phyloP scores from a whole-genome alignment of 2,113 vertebrate species.

The Poicephalus gulielmi region DNA sequence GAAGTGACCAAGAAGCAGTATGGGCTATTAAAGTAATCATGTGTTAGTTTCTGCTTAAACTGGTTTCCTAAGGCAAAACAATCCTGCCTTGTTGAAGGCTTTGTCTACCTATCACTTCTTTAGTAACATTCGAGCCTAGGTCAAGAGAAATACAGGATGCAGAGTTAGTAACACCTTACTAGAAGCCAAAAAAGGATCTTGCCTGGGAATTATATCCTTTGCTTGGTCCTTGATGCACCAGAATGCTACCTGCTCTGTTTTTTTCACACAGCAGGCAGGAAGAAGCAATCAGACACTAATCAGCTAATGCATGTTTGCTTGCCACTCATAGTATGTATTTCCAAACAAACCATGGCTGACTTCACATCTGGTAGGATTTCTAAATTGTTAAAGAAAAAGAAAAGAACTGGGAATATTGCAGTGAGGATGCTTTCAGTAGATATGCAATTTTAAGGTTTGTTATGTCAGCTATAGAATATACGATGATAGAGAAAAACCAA shows the following conservation, averaged over 20 bases:
- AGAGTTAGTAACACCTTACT: background rate
- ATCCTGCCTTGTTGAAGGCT: background rate
- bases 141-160: background rate
- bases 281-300: background rate
- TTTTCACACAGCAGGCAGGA: background rate
- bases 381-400: background rate
- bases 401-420: background rate
- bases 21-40: background rate
- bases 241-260: background rate
- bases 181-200: background rate
- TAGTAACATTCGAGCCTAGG: background rate
- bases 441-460: background rate
- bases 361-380: background rate
- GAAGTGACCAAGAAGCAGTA: background rate
- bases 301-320: background rate
- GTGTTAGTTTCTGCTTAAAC: background rate
- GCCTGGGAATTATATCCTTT: background rate
- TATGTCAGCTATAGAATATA: background rate
- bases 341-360: background rate
- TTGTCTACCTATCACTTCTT: background rate
- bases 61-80: background rate
- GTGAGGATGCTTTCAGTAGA: background rate
- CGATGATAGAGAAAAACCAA: background rate
- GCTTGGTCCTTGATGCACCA: background rate
- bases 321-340: background rate